phyloP scores from a whole-genome alignment of 2,888 invertebrate genomes.

The Heliconius ethilla region DNA sequence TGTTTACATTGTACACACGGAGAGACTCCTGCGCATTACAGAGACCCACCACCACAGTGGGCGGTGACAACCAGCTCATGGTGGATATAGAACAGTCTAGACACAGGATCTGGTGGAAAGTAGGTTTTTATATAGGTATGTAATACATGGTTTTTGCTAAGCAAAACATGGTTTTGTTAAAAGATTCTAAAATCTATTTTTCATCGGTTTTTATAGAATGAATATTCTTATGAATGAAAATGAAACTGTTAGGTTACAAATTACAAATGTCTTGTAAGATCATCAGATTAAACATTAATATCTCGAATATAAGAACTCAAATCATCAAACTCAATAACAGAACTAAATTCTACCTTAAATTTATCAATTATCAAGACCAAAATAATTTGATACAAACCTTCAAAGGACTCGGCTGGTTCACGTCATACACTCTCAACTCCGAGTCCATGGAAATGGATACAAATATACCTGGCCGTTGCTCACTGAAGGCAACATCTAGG shows the following conservation, averaged over 20 bases:
- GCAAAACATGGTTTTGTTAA: too few relatives aligned
- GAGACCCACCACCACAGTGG: constrained; percentile 59
- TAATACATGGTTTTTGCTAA: background rate
- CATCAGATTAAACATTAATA: background rate
- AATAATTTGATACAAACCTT: constrained; percentile 51
- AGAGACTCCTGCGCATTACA: constrained; percentile 49
- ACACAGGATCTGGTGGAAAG: constrained; percentile 56
- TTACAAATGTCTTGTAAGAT: background rate
- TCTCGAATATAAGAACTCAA: background rate
- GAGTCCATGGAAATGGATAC: constrained; percentile 69
- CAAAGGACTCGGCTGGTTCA: constrained; percentile 61
- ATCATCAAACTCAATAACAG: background rate
- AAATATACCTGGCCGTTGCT: constrained; percentile 62
- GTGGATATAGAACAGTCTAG: constrained; percentile 61
- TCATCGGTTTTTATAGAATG: too few relatives aligned
- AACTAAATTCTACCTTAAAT: background rate
- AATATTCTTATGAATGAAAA: too few relatives aligned
- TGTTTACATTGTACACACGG: constrained; percentile 57
- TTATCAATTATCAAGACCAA: background rate
- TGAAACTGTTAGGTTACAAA: background rate
- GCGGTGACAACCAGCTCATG: constrained; percentile 62
- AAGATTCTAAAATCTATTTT: too few relatives aligned
- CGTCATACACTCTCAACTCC: constrained; percentile 66
- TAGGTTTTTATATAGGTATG: background rate
- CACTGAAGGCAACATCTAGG: constrained; percentile 62